Percentiles rank a stretch among this genome's conserved stretches.
phyloP scores from a whole-genome alignment of 2,113 vertebrate species.

The Cisticola juncidis region DNA sequence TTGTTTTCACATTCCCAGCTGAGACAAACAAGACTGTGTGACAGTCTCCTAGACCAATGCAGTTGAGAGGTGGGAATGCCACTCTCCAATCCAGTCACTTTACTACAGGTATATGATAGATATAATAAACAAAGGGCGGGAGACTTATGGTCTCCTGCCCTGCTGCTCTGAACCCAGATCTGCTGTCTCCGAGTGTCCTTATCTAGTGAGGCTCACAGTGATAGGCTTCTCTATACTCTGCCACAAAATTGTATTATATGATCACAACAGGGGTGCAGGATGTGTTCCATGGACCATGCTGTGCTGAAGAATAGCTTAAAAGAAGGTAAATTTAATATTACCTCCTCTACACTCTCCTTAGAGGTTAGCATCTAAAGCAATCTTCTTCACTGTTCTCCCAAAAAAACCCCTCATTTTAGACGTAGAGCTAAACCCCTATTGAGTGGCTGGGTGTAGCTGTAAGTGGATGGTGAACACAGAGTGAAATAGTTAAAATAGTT shows the following conservation, averaged over 20 bases:
- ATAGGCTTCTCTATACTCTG: not conserved
- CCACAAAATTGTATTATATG: not conserved
- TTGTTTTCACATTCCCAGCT: no score
- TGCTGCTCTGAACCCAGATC: no score
- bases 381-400: not conserved
- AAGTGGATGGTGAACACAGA: not conserved
- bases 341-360: not conserved
- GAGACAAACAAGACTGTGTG: no score
- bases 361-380: not conserved
- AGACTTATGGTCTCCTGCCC: no score
- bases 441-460: fast-evolving
- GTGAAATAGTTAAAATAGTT: not conserved
- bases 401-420: not conserved
- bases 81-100: no score
- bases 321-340: not conserved
- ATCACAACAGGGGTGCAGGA: not conserved
- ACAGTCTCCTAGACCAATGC: no score
- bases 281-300: not conserved
- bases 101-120: no score
- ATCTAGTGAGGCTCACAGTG: no score
- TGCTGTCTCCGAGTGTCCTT: no score
- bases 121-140: no score
- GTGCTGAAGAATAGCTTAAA: not conserved
- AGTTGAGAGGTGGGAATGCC: no score
- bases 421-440: not conserved